phyloP scores from a whole-genome alignment of 2,113 vertebrate genomes.

The Gorsachius goisagi region DNA sequence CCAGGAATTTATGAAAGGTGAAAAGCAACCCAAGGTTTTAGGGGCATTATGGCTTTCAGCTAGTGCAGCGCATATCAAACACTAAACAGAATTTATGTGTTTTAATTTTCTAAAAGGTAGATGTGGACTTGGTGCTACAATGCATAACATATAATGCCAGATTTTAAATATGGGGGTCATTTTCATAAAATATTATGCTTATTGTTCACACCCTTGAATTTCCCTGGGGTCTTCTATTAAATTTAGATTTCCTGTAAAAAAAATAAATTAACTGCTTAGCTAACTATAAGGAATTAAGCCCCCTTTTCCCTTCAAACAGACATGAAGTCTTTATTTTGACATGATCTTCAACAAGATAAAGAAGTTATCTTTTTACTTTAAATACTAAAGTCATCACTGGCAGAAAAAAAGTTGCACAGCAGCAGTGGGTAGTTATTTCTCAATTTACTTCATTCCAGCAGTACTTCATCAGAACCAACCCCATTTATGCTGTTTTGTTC shows the following conservation, averaged over 20 bases:
- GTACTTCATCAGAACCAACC: not conserved
- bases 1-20: slow-evolving; percentile 95
- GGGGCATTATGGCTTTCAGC: slow-evolving; percentile 72
- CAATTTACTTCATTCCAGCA: not conserved
- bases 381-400: not conserved
- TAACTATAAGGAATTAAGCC: slow-evolving; percentile 51
- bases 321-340: not conserved
- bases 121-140: slow-evolving; percentile 89
- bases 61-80: slow-evolving; percentile 79
- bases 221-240: slow-evolving; percentile 65
- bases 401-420: not conserved
- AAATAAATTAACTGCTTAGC: slow-evolving; percentile 41
- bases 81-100: slow-evolving; percentile 98
- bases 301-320: not conserved
- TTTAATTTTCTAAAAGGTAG: slow-evolving; percentile 97
- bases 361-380: not conserved
- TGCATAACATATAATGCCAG: slow-evolving; percentile 87
- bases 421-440: not conserved
- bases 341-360: not conserved
- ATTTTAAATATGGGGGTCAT: slow-evolving; percentile 87
- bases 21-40: slow-evolving; percentile 90
- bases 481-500: not conserved
- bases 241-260: slow-evolving; percentile 65
- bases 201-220: slow-evolving; percentile 78
- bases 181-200: slow-evolving; percentile 86